phyloP scores from a whole-genome alignment of 2,888 invertebrate species.

The Macrophya alboannulata region DNA sequence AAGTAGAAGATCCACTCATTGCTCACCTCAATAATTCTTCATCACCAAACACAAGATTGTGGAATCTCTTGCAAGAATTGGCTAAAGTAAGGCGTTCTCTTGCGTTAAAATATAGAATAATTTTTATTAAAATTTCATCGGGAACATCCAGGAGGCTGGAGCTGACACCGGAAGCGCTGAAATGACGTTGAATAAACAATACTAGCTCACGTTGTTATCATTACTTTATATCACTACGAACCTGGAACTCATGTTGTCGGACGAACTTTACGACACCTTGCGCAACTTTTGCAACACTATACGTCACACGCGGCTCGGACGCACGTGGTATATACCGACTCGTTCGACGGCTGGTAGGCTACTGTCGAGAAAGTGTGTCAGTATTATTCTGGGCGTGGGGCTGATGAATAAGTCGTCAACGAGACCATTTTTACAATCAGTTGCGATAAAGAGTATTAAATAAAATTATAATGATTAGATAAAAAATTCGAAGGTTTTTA shows the following conservation, averaged over 20 bases:
- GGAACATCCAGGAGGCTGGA: neutral
- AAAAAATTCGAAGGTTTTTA: too few relatives aligned
- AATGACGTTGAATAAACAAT: neutral
- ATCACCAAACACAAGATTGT: neutral
- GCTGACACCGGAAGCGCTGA: neutral
- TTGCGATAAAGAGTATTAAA: too few relatives aligned
- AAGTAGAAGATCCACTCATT: too few relatives aligned
- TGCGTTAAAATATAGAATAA: neutral
- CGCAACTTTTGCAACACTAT: neutral
- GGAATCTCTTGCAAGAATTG: neutral
- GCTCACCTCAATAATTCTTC: constrained; percentile 1
- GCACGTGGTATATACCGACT: too few relatives aligned
- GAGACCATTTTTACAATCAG: too few relatives aligned
- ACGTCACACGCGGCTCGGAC: too few relatives aligned
- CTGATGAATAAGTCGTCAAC: too few relatives aligned
- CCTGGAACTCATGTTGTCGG: neutral
- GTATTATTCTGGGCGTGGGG: too few relatives aligned
- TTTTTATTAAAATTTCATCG: neutral
- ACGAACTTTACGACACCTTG: neutral
- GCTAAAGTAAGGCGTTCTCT: neutral
- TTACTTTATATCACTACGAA: neutral
- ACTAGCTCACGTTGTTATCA: neutral
- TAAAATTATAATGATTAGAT: too few relatives aligned
- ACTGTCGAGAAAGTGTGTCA: too few relatives aligned
- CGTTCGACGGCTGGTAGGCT: too few relatives aligned